These are phyloP conservation scores for Eupithecia inturbata DNA, from an alignment of 2,888 invertebrate species.

Conservation along the genomic window DNA sequence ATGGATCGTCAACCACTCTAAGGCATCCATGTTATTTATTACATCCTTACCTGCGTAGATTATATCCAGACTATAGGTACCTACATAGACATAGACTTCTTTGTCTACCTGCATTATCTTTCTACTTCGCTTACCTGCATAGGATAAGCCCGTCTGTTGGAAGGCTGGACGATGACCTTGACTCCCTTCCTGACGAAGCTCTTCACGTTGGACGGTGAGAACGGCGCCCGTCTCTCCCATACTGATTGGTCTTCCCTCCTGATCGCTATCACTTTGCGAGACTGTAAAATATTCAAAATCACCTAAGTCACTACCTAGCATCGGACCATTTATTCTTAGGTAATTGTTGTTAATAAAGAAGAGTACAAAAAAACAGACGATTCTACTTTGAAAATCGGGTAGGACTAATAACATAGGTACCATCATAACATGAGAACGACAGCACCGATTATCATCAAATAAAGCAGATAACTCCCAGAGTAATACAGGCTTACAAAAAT, in stretches of 20 bases:
- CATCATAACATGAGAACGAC: not conserved
- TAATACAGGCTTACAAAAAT: too few species aligned
- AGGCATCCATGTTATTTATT: too few species aligned
- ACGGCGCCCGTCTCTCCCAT: conserved; percentile 97
- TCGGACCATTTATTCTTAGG: not conserved
- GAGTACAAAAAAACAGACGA: not conserved
- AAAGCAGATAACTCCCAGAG: too few species aligned
- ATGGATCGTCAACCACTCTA: too few species aligned
- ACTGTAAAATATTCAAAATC: conserved; percentile 58
- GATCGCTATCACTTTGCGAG: conserved; percentile 91
- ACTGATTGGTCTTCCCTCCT: conserved; percentile 96
- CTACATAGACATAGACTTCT: too few species aligned
- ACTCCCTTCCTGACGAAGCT: conserved; percentile 94
- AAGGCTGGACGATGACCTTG: conserved; percentile 98
- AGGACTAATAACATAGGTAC: not conserved
- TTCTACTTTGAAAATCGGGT: not conserved
- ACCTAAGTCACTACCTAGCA: not conserved
- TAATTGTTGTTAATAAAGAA: not conserved
- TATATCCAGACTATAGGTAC: too few species aligned
- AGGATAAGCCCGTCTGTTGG: conserved; percentile 98
- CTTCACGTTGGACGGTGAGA: conserved; percentile 95
- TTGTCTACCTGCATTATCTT: too few species aligned
- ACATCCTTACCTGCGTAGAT: too few species aligned
- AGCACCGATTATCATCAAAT: not conserved
- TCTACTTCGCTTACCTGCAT: conserved; percentile 93